Evolutionary conservation across 2,797 vertebrate genomes (phyloP).

Genomic region (Esox lucius): DNA sequence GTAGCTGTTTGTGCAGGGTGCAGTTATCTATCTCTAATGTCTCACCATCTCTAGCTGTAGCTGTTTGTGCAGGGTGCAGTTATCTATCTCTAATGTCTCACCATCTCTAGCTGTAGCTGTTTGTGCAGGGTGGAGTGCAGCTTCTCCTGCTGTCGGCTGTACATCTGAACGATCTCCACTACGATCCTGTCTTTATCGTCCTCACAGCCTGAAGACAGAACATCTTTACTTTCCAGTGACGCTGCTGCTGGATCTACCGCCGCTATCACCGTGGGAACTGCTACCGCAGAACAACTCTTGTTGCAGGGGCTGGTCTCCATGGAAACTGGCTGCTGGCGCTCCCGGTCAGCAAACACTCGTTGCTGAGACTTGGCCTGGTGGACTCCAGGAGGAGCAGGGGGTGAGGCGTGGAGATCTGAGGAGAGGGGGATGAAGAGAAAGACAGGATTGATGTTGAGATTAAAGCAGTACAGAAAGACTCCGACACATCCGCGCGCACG

Average conservation of each 20-base stretch:
- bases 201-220: conserved; percentile 67
- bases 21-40: conserved; percentile 50
- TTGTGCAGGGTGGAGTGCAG: conserved; percentile 90
- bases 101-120: conserved; percentile 95
- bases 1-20: conserved; percentile 90
- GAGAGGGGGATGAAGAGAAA: conserved; percentile 10
- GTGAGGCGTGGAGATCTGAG: conserved; percentile 71
- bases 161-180: conserved; percentile 96
- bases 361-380: conserved; percentile 78
- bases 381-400: conserved; percentile 54
- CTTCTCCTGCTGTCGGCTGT: conserved; percentile 93
- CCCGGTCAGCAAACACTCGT: conserved; percentile 24
- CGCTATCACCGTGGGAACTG: conserved; percentile 64
- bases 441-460: conserved; percentile 41
- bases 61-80: conserved; percentile 91
- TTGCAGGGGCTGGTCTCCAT: conserved; percentile 73
- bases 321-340: conserved; percentile 70
- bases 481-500: too few relatives aligned
- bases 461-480: conserved; percentile 37
- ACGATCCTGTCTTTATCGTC: conserved; percentile 96
- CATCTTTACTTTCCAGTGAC: conserved; percentile 67
- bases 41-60: conserved; percentile 79
- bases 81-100: conserved; percentile 55
- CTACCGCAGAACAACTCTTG: conserved; percentile 52
- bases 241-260: conserved; percentile 41